These are phyloP conservation scores for Acleris emargana DNA, from an alignment of 2,888 invertebrate species.

Conservation along the genomic window DNA sequence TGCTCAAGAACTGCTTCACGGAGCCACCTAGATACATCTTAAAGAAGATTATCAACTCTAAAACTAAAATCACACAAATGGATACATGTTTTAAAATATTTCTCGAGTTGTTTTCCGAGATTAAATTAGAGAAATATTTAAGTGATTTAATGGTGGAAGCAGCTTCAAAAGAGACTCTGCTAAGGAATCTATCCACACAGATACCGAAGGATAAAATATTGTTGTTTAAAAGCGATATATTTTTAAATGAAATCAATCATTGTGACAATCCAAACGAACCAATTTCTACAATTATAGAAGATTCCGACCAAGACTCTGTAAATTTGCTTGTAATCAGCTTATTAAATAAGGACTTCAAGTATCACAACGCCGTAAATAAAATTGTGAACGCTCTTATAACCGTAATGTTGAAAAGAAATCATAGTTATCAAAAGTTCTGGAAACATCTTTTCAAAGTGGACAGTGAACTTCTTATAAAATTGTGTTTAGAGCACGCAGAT, in stretches of 20 bases:
- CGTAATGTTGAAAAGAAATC: slow-evolving; percentile 53
- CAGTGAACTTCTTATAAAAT: slow-evolving; percentile 52
- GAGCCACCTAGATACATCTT: slow-evolving; percentile 69
- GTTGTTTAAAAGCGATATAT: slow-evolving; percentile 60
- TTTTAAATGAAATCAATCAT: slow-evolving; percentile 54
- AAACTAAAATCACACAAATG: slow-evolving; percentile 55
- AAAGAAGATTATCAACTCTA: slow-evolving; percentile 66
- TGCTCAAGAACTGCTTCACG: slow-evolving; percentile 59
- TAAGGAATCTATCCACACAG: slow-evolving; percentile 54
- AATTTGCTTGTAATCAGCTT: slow-evolving; percentile 63
- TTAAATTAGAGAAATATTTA: slow-evolving; percentile 60
- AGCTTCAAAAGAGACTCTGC: slow-evolving; percentile 67
- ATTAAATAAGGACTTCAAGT: slow-evolving; percentile 52
- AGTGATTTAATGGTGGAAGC: slow-evolving; percentile 67
- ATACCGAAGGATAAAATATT: slow-evolving; percentile 57
- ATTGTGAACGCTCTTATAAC: slow-evolving; percentile 51
- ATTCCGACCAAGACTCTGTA: slow-evolving; percentile 53
- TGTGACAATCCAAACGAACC: slow-evolving; percentile 47
- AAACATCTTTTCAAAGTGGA: slow-evolving; percentile 57
- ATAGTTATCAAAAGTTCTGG: slow-evolving; percentile 62
- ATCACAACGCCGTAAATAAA: slow-evolving; percentile 45
- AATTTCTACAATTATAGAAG: slow-evolving; percentile 51
- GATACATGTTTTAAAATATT: slow-evolving; percentile 64
- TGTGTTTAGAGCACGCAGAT: slow-evolving; percentile 61
- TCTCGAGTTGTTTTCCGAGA: slow-evolving; percentile 59